Percentiles rank a stretch among this genome's conserved stretches.
phyloP scores from a whole-genome alignment of 2,888 invertebrate species.

The Ariolimax columbianus region DNA sequence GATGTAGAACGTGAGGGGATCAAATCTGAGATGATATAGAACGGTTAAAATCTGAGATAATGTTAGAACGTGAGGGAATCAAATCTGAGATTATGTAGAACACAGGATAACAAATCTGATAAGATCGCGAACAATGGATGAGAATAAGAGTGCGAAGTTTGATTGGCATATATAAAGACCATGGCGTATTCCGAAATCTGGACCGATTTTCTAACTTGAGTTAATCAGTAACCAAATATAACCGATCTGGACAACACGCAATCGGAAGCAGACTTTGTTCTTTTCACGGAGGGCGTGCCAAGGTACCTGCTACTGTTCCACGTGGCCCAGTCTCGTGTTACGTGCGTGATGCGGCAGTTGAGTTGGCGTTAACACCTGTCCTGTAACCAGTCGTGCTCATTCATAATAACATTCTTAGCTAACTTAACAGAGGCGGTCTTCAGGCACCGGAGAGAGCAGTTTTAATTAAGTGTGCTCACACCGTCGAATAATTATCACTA shows the following conservation, averaged over 20 bases:
- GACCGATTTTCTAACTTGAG: not conserved
- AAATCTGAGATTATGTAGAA: too few relatives aligned
- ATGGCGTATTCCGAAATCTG: not conserved
- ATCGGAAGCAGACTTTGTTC: conserved; percentile 19
- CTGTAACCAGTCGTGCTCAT: not conserved
- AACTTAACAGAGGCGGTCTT: not conserved
- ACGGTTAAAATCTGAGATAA: too few relatives aligned
- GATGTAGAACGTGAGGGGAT: too few relatives aligned
- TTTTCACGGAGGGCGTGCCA: conserved; percentile 19
- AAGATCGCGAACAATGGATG: too few relatives aligned
- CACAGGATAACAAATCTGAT: too few relatives aligned
- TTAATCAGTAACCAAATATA: not conserved
- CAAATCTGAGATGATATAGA: too few relatives aligned
- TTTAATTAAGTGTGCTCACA: not conserved
- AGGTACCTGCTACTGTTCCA: not conserved
- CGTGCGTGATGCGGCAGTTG: conserved; percentile 24
- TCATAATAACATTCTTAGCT: not conserved
- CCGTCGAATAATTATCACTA: not conserved
- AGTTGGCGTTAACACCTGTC: conserved; percentile 7
- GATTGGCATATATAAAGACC: too few relatives aligned
- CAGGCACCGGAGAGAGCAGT: not conserved
- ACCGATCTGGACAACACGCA: not conserved
- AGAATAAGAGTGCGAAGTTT: too few relatives aligned
- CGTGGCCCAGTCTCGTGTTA: conserved; percentile 1
- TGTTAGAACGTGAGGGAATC: too few relatives aligned